Evolutionary conservation across 2,113 vertebrate genomes (phyloP).

Genomic region (Periophthalmus modestus): DNA sequence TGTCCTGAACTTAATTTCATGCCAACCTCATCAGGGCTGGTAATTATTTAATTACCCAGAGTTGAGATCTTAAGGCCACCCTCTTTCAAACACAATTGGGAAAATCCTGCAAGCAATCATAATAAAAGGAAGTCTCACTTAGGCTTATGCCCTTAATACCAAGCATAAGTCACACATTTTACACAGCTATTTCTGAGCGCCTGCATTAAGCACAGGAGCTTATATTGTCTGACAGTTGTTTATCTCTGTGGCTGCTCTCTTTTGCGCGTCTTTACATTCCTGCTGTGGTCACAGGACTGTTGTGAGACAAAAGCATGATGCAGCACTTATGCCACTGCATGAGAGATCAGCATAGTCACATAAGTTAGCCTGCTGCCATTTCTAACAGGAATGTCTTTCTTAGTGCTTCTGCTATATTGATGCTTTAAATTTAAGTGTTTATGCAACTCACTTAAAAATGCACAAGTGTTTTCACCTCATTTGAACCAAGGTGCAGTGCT

Average conservation of each 20-base stretch:
- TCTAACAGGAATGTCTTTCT: conserved; percentile 22
- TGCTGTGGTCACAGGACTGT: conserved; percentile 50
- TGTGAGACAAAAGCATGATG: conserved; percentile 21
- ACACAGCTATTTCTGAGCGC: neutral
- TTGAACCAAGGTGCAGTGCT: neutral
- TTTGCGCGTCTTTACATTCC: conserved; percentile 22
- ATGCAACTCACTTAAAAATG: too few relatives aligned
- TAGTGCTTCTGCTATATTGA: neutral
- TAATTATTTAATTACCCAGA: conserved; percentile 58
- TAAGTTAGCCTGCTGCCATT: conserved; percentile 6
- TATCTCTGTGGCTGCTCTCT: conserved; percentile 3
- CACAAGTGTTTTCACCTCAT: neutral
- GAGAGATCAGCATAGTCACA: conserved; percentile 7
- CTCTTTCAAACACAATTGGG: conserved; percentile 40
- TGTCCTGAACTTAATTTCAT: conserved; percentile 18
- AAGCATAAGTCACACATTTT: neutral
- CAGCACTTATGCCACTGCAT: conserved; percentile 8
- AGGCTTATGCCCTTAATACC: neutral
- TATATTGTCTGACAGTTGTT: conserved; percentile 21
- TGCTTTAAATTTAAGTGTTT: too few relatives aligned
- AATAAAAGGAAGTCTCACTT: neutral
- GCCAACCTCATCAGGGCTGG: conserved; percentile 26
- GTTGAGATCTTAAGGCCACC: conserved; percentile 41
- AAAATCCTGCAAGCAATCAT: conserved; percentile 38
- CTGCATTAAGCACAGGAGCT: neutral